Percentiles rank a stretch among this genome's conserved stretches.
These are phyloP conservation scores for Grantiella picta DNA, from an alignment of 2,113 vertebrate species.

Conservation along the genomic window DNA sequence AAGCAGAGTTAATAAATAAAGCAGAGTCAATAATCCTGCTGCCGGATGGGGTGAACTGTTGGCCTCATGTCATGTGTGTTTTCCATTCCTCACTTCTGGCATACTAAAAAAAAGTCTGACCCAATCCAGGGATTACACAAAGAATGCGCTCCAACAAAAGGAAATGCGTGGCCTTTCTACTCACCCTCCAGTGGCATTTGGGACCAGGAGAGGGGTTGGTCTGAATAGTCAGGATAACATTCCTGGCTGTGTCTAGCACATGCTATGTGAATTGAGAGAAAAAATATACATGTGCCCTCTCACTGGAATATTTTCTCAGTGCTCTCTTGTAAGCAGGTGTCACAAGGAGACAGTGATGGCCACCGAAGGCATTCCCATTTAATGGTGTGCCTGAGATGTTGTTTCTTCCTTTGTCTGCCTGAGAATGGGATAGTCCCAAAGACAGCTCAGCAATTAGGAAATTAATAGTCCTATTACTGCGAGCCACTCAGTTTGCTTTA, in stretches of 20 bases:
- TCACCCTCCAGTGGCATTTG: not conserved
- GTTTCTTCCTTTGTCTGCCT: not conserved
- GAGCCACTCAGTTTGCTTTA: not conserved
- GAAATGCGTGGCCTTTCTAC: slow-evolving; percentile 8
- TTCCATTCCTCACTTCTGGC: slow-evolving; percentile 7
- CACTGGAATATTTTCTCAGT: not conserved
- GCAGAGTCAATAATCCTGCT: not conserved
- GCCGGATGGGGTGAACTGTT: not conserved
- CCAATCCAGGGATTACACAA: slow-evolving; percentile 33
- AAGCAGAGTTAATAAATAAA: not conserved
- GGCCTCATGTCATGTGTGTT: slow-evolving; percentile 22
- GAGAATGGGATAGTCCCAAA: not conserved
- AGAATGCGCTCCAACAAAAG: slow-evolving; percentile 52
- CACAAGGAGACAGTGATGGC: not conserved
- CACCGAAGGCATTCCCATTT: not conserved
- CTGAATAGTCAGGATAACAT: slow-evolving; percentile 5
- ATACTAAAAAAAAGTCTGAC: slow-evolving; percentile 12
- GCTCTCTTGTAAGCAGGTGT: not conserved
- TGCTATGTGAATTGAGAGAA: not conserved
- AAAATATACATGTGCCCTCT: not conserved
- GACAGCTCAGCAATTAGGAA: not conserved
- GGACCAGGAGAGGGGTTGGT: not conserved
- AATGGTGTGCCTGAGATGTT: not conserved
- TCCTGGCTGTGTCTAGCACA: not conserved
- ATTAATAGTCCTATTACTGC: slow-evolving; percentile 40